Evolutionary conservation across 2,888 invertebrate species (phyloP), one percentile per base, ranked within the genome.

Genomic region (Nomada fabriciana): DNA sequence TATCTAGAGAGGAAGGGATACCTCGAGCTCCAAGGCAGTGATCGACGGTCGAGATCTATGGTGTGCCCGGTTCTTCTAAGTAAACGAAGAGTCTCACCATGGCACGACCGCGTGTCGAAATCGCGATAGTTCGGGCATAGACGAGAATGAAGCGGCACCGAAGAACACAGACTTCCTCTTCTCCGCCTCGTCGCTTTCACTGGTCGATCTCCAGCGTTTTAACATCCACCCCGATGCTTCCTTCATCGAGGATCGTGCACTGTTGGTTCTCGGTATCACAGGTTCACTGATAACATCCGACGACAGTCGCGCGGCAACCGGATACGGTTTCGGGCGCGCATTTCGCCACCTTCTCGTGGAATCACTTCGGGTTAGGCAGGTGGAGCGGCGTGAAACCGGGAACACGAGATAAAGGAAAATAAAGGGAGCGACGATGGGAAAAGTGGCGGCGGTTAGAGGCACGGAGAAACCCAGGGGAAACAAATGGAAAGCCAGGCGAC

Each of bases 11-110:
- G 36, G 36, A 36, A 36, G 36, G 36, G 36, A 47, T 79, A 86
- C 83, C 85, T 86, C 77, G 72, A 64, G 61, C 75, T 59, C 72
- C 78, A 64, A 86, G 80, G 74, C 83, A 80, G 83, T 75, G 86
- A 86, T 82, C 74, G 86, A 79, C 71, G 64, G 25, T 61, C 57
- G 53, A 23, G 15, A 67, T 43, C 67, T 50, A 36, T 36, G 25
- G 36, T 47, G 15, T 25, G 23, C 55, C 5, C 50, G 23, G 50
- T 63, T 52, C 60, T 7, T 25, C n/a, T 13, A 2, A 13, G 7
- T 5, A n/a, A 59, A 42, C 23, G 67, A 57, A 25, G 36, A 29
- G n/a, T 11, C 43, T 53, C 43, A 60, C 47, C 61, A 13, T 47
- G 60, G 23, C 36, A 18, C 53, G 53, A 36, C 43, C 65, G 59